Evolutionary conservation across 2,797 vertebrate species (phyloP), one percentile per base, ranked within the genome.

Genomic region (Choloepus didactylus): DNA sequence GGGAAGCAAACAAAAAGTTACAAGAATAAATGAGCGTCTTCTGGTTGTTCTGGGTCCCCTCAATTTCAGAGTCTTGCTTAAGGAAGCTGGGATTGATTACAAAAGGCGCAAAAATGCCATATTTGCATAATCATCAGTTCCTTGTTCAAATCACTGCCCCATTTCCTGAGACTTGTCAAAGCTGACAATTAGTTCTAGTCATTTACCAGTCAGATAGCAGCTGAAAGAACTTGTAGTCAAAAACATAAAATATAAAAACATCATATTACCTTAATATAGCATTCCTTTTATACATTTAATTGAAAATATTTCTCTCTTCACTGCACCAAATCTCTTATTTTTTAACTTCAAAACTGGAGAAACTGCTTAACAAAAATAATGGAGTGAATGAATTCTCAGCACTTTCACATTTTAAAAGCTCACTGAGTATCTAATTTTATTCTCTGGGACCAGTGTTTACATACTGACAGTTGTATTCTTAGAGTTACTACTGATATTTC

Each of bases 321-420:
- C 21, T n/a, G 2, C 49, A 72, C 2, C 0, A 66, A 90, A 81
- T 75, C 21, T 27, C 3, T 79, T 79, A 60, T 46, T 90, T 64
- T 93, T 73, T 18, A 27, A 92, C 27, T 83, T 81, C 12, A 83
- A 87, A 84, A 25, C 80, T 66, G 31, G 56, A 95, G 44, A 92
- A 93, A 87, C n/a, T 85, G 27, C 46, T 77, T 35, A 92, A 91
- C 46, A 91, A 93, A 87, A 82, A 6, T 38, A 62, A 73, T 51
- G 5, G 1, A 82, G 14, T 27, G 62, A 54, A 44, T 51, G 64
- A 88, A 83, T 25, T 79, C 11, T 84, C 75, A 60, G 25, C 35
- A 62, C 41, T 90, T 85, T 86, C 18, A 80, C 93, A 94, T 94
- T 92, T 87, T 44, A 94, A 88, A 85, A n/a, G 8, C 19, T 93